A percentile compares a stretch with the other conserved stretches of the same genome.
Evolutionary conservation across 1,140 invertebrate genomes (phyloP).

Genomic region (Aphidius ervi): DNA sequence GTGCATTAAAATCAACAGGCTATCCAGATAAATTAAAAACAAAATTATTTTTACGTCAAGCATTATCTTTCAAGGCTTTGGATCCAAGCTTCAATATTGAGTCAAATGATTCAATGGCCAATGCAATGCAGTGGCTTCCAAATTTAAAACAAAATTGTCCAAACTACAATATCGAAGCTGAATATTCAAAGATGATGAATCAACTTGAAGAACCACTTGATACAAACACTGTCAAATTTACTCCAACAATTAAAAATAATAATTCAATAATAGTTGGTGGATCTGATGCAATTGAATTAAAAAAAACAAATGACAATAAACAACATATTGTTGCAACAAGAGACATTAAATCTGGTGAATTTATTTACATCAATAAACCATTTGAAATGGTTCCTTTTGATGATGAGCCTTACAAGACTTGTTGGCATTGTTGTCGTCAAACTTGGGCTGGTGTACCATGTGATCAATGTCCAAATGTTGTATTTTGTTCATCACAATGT

Average conservation of each 20-base stretch:
- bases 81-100: too few species aligned
- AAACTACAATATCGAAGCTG: too few species aligned
- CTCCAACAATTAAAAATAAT: neutral
- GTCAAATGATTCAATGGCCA: neutral
- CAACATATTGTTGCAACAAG: slow-evolving; percentile 60
- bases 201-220: neutral
- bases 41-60: slow-evolving; percentile 9
- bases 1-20: slow-evolving; percentile 3
- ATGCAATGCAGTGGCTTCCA: neutral
- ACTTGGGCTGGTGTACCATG: slow-evolving; percentile 61
- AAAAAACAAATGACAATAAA: slow-evolving; percentile 50
- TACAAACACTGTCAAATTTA: slow-evolving; percentile 5
- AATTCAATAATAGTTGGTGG: slow-evolving; percentile 9
- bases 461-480: slow-evolving; percentile 56
- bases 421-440: slow-evolving; percentile 67
- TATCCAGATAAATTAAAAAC: slow-evolving; percentile 14
- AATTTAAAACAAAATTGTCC: too few species aligned
- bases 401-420: slow-evolving; percentile 59
- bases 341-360: slow-evolving; percentile 66
- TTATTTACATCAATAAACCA: slow-evolving; percentile 71
- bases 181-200: neutral
- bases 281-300: slow-evolving; percentile 6
- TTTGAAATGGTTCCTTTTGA: slow-evolving; percentile 64
- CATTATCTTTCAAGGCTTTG: neutral
- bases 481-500: slow-evolving; percentile 70